These are phyloP conservation scores for Dryobota labecula DNA, from an alignment of 2,888 invertebrate genomes.

Conservation along the genomic window DNA sequence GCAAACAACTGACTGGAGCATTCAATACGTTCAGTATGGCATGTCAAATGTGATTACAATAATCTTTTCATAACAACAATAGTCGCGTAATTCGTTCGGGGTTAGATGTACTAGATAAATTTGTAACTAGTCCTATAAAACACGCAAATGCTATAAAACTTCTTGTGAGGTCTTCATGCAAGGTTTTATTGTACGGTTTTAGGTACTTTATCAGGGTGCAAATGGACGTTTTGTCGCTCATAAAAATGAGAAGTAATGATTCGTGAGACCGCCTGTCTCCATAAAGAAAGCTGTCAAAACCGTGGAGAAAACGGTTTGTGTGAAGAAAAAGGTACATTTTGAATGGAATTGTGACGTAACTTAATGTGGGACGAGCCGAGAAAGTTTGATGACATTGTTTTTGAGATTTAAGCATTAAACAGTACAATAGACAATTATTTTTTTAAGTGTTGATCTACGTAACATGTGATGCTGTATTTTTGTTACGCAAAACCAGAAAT, in stretches of 20 bases:
- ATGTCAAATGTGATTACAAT: conserved; percentile 35
- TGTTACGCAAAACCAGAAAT: conserved; percentile 34
- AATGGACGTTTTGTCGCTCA: conserved; percentile 54
- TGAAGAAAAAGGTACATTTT: conserved; percentile 59
- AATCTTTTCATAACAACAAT: conserved; percentile 22
- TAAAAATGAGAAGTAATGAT: conserved; percentile 61
- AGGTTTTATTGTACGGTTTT: conserved; percentile 46
- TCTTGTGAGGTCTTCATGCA: conserved; percentile 52
- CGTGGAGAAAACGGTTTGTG: conserved; percentile 60
- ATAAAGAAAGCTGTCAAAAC: conserved; percentile 64
- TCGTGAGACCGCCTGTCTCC: conserved; percentile 48
- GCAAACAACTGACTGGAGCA: conserved; percentile 50
- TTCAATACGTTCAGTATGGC: conserved; percentile 20
- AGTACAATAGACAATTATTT: conserved; percentile 59
- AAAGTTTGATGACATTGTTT: conserved; percentile 78
- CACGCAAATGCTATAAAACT: conserved; percentile 27
- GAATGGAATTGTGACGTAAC: conserved; percentile 73
- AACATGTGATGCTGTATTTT: conserved; percentile 6
- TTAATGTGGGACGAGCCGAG: conserved; percentile 74
- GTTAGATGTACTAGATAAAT: conserved; percentile 30
- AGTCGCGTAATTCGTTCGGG: conserved; percentile 22
- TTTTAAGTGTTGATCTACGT: conserved; percentile 35
- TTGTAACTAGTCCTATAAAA: conserved; percentile 17
- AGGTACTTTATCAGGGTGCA: conserved; percentile 44
- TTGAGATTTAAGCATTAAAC: conserved; percentile 43